phyloP scores from a whole-genome alignment of 2,113 vertebrate species.

The Girardinichthys multiradiatus region DNA sequence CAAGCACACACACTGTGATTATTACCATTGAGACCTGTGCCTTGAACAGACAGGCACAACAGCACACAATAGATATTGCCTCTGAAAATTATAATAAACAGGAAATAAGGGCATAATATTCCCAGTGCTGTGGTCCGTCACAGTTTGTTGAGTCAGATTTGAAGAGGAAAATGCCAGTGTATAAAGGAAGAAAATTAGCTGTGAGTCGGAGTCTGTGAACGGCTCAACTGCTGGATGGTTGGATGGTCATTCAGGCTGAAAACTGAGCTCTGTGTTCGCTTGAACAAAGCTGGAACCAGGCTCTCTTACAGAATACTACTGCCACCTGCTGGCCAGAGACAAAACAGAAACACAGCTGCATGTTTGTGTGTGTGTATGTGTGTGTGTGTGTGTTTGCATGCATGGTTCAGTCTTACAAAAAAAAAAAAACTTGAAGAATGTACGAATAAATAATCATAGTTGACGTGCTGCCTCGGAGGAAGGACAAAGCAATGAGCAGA shows the following conservation, averaged over 20 bases:
- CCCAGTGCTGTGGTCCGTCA: slow-evolving; percentile 14
- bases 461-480: background rate
- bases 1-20: slow-evolving; percentile 60
- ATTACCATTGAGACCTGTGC: slow-evolving; percentile 65
- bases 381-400: background rate
- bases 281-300: background rate
- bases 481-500: background rate
- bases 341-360: slow-evolving; percentile 13
- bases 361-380: background rate
- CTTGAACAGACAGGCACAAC: slow-evolving; percentile 3
- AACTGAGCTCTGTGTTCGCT: slow-evolving; percentile 14
- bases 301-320: slow-evolving; percentile 62
- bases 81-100: slow-evolving; percentile 25
- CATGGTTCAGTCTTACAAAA: background rate
- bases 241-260: slow-evolving; percentile 37
- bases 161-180: background rate
- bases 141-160: slow-evolving; percentile 3
- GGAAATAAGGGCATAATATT: background rate
- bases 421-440: background rate
- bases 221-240: slow-evolving; percentile 16
- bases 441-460: background rate
- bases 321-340: slow-evolving; percentile 65
- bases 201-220: background rate
- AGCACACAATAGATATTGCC: slow-evolving; percentile 6
- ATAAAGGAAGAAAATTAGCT: slow-evolving; percentile 9